Evolutionary conservation across 1,140 invertebrate species (phyloP), one percentile per base, ranked within the genome.

Genomic region (Nasonia giraulti): DNA sequence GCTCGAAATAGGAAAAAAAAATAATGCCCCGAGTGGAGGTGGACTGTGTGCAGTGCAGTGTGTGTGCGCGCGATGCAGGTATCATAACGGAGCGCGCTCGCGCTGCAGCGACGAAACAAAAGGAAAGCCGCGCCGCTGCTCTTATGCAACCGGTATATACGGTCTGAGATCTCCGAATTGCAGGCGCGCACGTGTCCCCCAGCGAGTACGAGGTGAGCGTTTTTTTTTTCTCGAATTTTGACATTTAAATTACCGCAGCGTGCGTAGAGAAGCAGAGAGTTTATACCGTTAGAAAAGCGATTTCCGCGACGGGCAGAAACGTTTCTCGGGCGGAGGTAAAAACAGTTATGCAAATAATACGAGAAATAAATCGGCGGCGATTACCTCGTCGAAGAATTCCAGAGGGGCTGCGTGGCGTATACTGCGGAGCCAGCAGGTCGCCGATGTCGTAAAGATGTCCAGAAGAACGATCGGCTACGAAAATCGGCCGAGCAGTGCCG

Each of bases 71-170:
- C 40, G 40, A 40, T 50, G 47, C 47, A 50, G 11, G 12, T 50
- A 17, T 27, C 62, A 17, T 68, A n/a, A 23, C n/a, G 66, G 66
- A n/a, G 47, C 17, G 2, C 62, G 62, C 17, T 66, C 17, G 62
- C 23, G 23, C 23, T 23, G 12, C 14, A 8, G 4, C 66, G 20
- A 11, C 66, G n/a, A 69, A 69, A 69, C n/a, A 69, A 79, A 79
- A 44, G 77, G 77, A 79, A 68, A 79, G 62, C 11, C 33, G 6
- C 6, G 62, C 40, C 17, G 44, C 23, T 31, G 27, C 5, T 27
- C 47, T 80, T 80, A 71, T 74, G 69, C 23, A 81, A 81, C 44
- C 37, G 23, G 71, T 74, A 31, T 37, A 33, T 20, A 11, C 23
- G n/a, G 12, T 5, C 27, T 31, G 12, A 17, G 78, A 79, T 17